Percentiles rank a stretch among this genome's conserved stretches.
phyloP scores from a whole-genome alignment of 2,888 invertebrate genomes.

The Dicyrtoma fusca region DNA sequence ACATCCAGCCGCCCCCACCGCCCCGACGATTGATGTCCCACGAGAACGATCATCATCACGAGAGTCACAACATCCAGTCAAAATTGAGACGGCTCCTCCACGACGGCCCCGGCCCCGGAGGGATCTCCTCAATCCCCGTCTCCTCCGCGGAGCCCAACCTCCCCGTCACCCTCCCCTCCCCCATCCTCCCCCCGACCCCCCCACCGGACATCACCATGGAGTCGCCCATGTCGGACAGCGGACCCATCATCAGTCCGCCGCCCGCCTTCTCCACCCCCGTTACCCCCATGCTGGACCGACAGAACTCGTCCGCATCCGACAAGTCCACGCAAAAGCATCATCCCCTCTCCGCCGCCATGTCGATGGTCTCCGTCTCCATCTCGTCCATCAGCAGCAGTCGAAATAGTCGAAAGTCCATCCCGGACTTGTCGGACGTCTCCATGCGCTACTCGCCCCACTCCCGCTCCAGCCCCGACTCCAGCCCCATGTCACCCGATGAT shows the following conservation, averaged over 20 bases:
- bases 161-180: constrained; percentile 54
- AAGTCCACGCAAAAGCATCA: constrained; percentile 42
- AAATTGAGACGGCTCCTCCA: constrained; percentile 42
- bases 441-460: constrained; percentile 51
- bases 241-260: constrained; percentile 54
- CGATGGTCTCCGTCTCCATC: constrained; percentile 45
- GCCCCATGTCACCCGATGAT: constrained; percentile 52
- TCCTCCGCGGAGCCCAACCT: constrained; percentile 10
- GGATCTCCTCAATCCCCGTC: constrained; percentile 40
- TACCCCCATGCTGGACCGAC: constrained; percentile 55
- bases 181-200: constrained; percentile 51
- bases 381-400: constrained; percentile 35
- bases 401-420: constrained; percentile 49
- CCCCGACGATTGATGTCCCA: constrained; percentile 37
- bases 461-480: constrained; percentile 44
- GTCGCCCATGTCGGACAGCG: constrained; percentile 54
- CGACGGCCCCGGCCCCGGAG: constrained; percentile 50
- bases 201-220: constrained; percentile 53
- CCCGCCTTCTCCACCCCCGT: constrained; percentile 56
- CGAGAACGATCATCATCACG: constrained; percentile 35
- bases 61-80: constrained; percentile 22
- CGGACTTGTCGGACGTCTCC: constrained; percentile 49
- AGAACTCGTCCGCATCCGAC: constrained; percentile 52
- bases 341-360: constrained; percentile 51
- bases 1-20: constrained; percentile 40